phyloP scores from a whole-genome alignment of 2,888 invertebrate species.

The Hypercompe scribonia region DNA sequence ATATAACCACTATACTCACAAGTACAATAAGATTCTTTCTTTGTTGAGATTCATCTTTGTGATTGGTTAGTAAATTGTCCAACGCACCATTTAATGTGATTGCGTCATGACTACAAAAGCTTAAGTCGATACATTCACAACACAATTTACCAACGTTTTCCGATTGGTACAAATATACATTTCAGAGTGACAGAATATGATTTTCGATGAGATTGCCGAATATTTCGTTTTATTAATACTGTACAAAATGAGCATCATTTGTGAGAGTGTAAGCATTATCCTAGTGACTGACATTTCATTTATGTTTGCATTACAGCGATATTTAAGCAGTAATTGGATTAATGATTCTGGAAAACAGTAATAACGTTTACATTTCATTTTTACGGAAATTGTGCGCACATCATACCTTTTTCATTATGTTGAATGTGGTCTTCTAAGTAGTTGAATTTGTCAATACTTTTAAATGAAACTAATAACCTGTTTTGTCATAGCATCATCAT shows the following conservation, averaged over 20 bases:
- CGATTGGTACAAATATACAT: slow-evolving; percentile 21
- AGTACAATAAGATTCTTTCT: slow-evolving; percentile 6
- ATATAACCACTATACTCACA: neutral
- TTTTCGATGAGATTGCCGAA: neutral
- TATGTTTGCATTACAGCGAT: slow-evolving; percentile 18
- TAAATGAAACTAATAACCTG: too few relatives aligned
- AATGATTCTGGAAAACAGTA: neutral
- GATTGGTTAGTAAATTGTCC: slow-evolving; percentile 24
- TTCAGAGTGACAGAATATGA: neutral
- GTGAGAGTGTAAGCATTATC: neutral
- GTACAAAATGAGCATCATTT: slow-evolving; percentile 2
- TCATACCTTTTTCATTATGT: slow-evolving; percentile 13
- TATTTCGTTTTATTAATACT: neutral
- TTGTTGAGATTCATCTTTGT: slow-evolving; percentile 16
- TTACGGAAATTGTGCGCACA: slow-evolving; percentile 24
- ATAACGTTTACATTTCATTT: neutral
- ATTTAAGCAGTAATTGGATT: slow-evolving; percentile 20
- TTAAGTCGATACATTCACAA: slow-evolving; percentile 31
- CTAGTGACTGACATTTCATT: neutral
- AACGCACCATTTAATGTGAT: slow-evolving; percentile 23
- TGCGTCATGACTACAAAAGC: slow-evolving; percentile 30
- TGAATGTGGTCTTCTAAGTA: neutral
- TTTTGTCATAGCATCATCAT: too few relatives aligned
- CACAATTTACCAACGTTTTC: slow-evolving; percentile 19
- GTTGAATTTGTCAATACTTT: too few relatives aligned